These are phyloP conservation scores for Bucco capensis DNA, from an alignment of 2,113 vertebrate genomes.

Conservation along the genomic window DNA sequence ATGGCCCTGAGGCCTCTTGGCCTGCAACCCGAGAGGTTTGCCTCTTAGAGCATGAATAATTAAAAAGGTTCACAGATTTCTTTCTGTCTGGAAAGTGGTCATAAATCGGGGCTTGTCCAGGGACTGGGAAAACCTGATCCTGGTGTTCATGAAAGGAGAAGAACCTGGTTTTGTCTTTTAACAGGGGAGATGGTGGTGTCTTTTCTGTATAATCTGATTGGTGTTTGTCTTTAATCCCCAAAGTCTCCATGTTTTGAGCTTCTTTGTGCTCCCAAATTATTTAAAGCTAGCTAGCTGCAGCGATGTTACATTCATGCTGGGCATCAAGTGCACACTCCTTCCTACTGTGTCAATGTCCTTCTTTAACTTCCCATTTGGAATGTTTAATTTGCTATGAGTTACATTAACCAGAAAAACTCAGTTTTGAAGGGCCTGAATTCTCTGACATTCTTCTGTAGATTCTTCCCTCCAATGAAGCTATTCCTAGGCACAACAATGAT, in stretches of 20 bases:
- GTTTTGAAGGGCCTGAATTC: not conserved
- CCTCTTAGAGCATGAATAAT: slow-evolving; percentile 40
- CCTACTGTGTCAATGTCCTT: not conserved
- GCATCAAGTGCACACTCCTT: not conserved
- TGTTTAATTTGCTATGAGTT: not conserved
- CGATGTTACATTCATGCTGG: accelerated
- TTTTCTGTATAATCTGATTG: not conserved
- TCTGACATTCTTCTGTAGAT: not conserved
- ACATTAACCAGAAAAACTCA: not conserved
- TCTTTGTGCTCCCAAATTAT: not conserved
- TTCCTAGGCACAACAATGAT: not conserved
- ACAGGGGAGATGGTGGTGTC: not conserved
- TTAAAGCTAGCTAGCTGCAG: not conserved
- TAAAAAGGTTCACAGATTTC: slow-evolving; percentile 42
- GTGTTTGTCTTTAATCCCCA: not conserved
- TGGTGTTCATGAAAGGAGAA: not conserved
- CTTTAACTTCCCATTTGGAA: not conserved
- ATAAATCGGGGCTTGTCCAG: not conserved
- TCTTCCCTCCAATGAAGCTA: not conserved
- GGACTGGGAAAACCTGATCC: slow-evolving; percentile 32
- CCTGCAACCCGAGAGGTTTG: slow-evolving; percentile 37
- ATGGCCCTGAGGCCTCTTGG: not conserved
- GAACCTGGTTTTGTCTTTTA: slow-evolving; percentile 10
- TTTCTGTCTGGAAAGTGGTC: slow-evolving; percentile 29
- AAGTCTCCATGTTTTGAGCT: not conserved